Percentiles rank a stretch among this genome's conserved stretches.
phyloP scores from a whole-genome alignment of 2,113 vertebrate species.

The Sula dactylatra region DNA sequence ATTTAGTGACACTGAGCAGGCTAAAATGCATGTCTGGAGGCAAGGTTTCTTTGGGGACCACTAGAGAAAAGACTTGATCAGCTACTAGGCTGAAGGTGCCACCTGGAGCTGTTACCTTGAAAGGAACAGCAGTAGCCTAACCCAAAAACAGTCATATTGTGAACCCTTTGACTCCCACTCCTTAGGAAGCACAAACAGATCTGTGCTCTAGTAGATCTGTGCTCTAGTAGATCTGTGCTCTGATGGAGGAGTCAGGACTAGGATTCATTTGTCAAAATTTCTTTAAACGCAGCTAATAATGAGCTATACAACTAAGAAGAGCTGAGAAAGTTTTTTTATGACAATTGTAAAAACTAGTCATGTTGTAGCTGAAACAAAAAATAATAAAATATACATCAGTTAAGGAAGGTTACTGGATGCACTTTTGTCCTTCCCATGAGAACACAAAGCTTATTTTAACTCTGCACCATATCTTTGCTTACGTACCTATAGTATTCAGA shows the following conservation, averaged over 20 bases:
- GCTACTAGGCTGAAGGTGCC: not conserved
- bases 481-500: not conserved
- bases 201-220: not conserved
- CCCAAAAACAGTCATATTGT: not conserved
- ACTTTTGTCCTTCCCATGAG: not conserved
- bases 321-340: not conserved
- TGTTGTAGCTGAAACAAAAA: not conserved
- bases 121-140: not conserved
- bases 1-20: not conserved
- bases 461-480: not conserved
- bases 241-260: not conserved
- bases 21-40: not conserved
- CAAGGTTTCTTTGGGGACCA: not conserved
- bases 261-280: not conserved
- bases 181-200: not conserved
- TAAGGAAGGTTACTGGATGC: not conserved
- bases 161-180: not conserved
- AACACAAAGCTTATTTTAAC: not conserved
- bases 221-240: not conserved
- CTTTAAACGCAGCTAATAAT: not conserved
- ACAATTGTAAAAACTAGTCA: not conserved
- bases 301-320: not conserved
- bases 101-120: not conserved
- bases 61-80: not conserved
- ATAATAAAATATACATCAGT: not conserved